phyloP scores from a whole-genome alignment of 2,113 vertebrate species.

The Thamnaconus septentrionalis region DNA sequence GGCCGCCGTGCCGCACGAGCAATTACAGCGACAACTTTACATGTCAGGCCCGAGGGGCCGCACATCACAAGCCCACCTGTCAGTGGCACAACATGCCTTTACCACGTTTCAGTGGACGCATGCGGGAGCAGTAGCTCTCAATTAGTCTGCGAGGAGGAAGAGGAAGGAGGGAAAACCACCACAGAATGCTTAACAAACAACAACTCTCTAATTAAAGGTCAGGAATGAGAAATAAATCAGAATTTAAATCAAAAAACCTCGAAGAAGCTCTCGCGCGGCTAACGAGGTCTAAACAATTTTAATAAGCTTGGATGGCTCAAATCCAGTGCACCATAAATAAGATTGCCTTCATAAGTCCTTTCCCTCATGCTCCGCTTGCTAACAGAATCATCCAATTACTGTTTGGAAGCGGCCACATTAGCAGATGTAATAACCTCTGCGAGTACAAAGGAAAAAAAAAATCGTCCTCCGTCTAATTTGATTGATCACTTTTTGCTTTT shows the following conservation, averaged over 20 bases:
- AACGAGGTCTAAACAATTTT: constrained; percentile 27
- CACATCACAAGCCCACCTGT: constrained; percentile 65
- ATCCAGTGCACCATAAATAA: constrained; percentile 2
- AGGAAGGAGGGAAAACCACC: constrained; percentile 3
- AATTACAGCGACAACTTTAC: constrained; percentile 68
- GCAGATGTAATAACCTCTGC: constrained; percentile 37
- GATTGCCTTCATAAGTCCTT: constrained; percentile 17
- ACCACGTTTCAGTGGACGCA: constrained; percentile 21
- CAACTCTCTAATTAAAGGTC: constrained; percentile 33
- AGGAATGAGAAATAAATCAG: constrained; percentile 1
- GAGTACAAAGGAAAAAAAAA: background rate
- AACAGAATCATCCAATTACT: constrained; percentile 40
- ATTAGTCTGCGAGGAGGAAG: constrained; percentile 26
- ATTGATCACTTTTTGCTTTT: constrained; percentile 32
- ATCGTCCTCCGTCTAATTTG: constrained; percentile 23
- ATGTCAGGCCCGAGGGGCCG: constrained; percentile 42
- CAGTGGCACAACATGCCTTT: constrained; percentile 43
- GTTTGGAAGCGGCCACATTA: constrained; percentile 36
- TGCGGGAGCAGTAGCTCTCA: constrained; percentile 45
- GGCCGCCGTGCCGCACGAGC: constrained; percentile 44
- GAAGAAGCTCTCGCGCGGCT: constrained; percentile 29
- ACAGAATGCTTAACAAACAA: constrained; percentile 3
- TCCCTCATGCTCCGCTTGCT: constrained; percentile 13
- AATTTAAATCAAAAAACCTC: constrained; percentile 8
- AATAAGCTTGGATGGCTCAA: constrained; percentile 25